Percentiles rank a stretch among this genome's conserved stretches.
Conservation (phyloP, 2,113 vertebrate genomes). For the Heliornis fulica region DNA sequence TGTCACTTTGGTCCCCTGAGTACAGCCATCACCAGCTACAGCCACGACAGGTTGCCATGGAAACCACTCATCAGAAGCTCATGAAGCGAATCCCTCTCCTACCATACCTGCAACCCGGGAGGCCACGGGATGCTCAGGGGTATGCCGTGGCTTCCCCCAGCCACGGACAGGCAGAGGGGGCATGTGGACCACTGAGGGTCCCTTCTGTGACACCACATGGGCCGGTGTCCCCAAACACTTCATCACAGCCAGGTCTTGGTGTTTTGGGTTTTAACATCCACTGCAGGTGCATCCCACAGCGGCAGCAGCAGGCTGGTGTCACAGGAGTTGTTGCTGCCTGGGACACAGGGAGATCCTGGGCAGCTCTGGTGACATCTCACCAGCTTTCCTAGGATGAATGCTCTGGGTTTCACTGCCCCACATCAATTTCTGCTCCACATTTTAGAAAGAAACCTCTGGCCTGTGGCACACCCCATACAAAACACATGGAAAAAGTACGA, state of each 20-base stretch:
- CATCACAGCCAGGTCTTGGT: not conserved
- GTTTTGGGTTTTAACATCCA: not conserved
- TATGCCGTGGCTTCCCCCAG: not conserved
- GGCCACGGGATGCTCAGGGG: rapidly evolving
- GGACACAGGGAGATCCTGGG: not conserved
- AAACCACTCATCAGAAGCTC: not conserved
- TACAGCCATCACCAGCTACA: rapidly evolving
- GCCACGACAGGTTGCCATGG: not conserved
- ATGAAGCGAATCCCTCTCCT: not conserved
- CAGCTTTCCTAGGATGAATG: not conserved
- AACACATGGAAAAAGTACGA: not conserved
- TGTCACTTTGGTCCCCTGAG: not conserved
- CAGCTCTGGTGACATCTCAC: not conserved
- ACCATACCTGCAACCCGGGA: not conserved
- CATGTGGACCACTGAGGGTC: rapidly evolving
- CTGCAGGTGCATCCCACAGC: rapidly evolving
- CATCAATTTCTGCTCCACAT: not conserved
- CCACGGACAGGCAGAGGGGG: rapidly evolving
- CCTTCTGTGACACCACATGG: not conserved
- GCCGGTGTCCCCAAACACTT: rapidly evolving
- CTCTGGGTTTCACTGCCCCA: not conserved
- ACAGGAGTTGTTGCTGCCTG: not conserved
- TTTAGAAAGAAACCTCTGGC: not conserved
- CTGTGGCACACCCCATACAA: not conserved
- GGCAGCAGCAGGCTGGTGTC: not conserved